These are phyloP conservation scores for Prostheceraeus crozeri DNA, from an alignment of 2,888 invertebrate species.

Conservation along the genomic window DNA sequence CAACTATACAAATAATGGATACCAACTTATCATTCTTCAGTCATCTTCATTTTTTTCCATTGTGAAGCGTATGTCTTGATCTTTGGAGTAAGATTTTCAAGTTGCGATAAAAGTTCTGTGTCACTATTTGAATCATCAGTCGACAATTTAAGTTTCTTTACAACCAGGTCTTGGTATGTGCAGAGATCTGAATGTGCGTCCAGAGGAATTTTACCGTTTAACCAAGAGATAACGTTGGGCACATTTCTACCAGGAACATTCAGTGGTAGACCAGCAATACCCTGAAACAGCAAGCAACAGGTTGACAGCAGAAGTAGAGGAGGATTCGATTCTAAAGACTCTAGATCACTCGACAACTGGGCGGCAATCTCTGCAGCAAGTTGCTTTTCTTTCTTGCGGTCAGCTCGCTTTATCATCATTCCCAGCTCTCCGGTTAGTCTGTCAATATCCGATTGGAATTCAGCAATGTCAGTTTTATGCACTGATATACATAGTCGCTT, in stretches of 20 bases:
- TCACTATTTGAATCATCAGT: too few relatives aligned
- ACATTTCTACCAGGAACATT: conserved; percentile 91
- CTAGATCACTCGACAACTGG: background rate
- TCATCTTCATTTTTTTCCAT: too few relatives aligned
- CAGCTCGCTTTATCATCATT: conserved; percentile 68
- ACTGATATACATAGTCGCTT: too few relatives aligned
- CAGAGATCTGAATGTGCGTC: too few relatives aligned
- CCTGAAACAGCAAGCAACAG: conserved; percentile 70
- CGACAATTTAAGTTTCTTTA: too few relatives aligned
- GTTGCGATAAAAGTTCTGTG: too few relatives aligned
- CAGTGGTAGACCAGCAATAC: conserved; percentile 70
- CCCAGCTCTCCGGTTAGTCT: conserved; percentile 43
- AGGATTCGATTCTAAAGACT: conserved; percentile 64
- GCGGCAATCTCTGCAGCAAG: conserved; percentile 29
- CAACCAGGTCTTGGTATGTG: too few relatives aligned
- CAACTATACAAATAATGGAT: too few relatives aligned
- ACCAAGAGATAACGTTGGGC: conserved; percentile 66
- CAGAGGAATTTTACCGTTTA: too few relatives aligned
- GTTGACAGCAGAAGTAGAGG: conserved; percentile 72
- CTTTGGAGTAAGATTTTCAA: too few relatives aligned
- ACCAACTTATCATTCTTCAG: too few relatives aligned
- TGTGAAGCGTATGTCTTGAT: too few relatives aligned
- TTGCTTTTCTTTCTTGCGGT: conserved; percentile 72
- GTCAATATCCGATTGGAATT: background rate
- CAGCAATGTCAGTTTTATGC: background rate